phyloP scores from a whole-genome alignment of 2,113 vertebrate genomes.

The Rhizomys pruinosus region DNA sequence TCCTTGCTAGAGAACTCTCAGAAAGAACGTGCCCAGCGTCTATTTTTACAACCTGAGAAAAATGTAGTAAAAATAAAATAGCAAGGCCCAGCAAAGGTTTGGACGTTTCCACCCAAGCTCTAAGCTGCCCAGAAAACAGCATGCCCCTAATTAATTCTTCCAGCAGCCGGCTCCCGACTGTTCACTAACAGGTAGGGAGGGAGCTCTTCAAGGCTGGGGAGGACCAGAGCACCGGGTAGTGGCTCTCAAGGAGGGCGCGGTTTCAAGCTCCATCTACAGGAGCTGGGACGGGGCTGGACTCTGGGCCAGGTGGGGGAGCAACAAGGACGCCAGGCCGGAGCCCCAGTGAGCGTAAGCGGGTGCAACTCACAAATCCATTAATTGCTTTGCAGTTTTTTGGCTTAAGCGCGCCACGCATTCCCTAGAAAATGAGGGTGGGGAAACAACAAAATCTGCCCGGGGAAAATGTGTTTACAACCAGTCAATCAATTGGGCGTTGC shows the following conservation, averaged over 20 bases:
- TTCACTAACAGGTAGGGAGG: slow-evolving; percentile 76
- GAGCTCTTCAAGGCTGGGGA: slow-evolving; percentile 15
- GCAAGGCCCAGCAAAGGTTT: slow-evolving; percentile 79
- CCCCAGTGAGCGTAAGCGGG: too few species aligned
- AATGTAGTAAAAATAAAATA: slow-evolving; percentile 87
- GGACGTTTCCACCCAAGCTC: slow-evolving; percentile 81
- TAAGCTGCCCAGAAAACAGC: slow-evolving; percentile 78
- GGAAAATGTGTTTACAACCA: slow-evolving; percentile 64
- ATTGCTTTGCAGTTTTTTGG: slow-evolving; percentile 66
- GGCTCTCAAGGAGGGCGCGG: not conserved
- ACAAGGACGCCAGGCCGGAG: not conserved
- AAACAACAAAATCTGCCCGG: slow-evolving; percentile 50
- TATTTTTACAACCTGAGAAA: slow-evolving; percentile 87
- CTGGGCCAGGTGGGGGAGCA: not conserved
- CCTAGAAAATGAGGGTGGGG: slow-evolving; percentile 61
- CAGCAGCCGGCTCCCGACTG: slow-evolving; percentile 79
- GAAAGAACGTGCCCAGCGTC: slow-evolving; percentile 82
- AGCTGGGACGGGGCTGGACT: not conserved
- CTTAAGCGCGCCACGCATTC: slow-evolving; percentile 65
- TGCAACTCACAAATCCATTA: slow-evolving; percentile 64
- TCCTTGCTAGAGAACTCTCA: slow-evolving; percentile 82
- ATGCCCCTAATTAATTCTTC: slow-evolving; percentile 85
- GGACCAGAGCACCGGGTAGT: not conserved
- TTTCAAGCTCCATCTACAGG: slow-evolving; percentile 59
- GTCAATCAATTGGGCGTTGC: slow-evolving; percentile 61